Evolutionary conservation across 37 sponge, comb jelly and placozoan species (phyloP).

Genomic region (Aplysina aerophoba): DNA sequence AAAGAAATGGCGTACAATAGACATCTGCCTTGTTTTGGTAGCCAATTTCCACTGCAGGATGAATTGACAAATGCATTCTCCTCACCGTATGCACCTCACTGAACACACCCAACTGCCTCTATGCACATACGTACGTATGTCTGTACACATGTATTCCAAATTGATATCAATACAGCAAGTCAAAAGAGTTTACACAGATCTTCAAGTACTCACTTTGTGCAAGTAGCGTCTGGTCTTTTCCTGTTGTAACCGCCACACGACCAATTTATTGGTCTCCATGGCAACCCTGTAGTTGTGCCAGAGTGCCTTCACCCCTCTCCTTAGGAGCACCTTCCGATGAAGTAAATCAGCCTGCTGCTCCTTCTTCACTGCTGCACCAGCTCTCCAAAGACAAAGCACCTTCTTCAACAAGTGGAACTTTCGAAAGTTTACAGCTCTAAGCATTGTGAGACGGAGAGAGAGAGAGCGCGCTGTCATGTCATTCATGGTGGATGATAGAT

Average conservation of each 20-base stretch:
- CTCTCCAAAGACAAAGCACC: not conserved
- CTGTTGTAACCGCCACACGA: not conserved
- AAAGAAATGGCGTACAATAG: too few relatives aligned
- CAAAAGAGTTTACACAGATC: not conserved
- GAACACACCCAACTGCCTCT: not conserved
- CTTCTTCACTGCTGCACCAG: not conserved
- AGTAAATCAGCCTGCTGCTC: not conserved
- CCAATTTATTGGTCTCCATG: conserved; percentile 19
- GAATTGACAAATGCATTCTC: not conserved
- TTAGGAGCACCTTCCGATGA: conserved; percentile 6
- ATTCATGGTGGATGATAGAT: not conserved
- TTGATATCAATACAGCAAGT: not conserved
- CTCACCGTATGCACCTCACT: not conserved
- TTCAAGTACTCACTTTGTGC: not conserved
- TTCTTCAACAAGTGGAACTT: not conserved
- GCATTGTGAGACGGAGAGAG: not conserved
- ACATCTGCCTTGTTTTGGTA: too few relatives aligned
- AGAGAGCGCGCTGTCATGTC: not conserved
- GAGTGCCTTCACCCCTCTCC: not conserved
- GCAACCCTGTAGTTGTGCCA: not conserved
- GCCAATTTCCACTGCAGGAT: too few relatives aligned
- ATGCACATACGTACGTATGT: not conserved
- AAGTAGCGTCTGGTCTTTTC: not conserved
- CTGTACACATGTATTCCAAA: not conserved
- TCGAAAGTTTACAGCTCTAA: conserved; percentile 3